Base-by-base conservation (phyloP, 2,797 vertebrate genomes). In the Gambelia wislizenii region DNA sequence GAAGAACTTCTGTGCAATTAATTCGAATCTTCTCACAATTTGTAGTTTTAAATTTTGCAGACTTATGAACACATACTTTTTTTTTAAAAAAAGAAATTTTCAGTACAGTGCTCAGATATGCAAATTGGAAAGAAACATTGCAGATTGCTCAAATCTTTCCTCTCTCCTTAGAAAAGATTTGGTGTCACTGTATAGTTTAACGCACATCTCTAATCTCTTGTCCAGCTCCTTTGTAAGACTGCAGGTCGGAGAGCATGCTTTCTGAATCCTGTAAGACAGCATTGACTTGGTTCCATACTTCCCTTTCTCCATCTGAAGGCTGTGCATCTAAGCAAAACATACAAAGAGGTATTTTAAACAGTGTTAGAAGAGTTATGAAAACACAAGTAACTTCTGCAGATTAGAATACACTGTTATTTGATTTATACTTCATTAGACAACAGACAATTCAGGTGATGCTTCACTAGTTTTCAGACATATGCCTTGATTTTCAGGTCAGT, bases 221-320 rank as follows among this genome's bases (percentile, higher is more conserved):
- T 76, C 99, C 99, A 0, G 99, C 99, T 94, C 99, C 99, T 95
- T 99, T 99, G 97, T 99, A 99, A 1, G 98, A 98, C 96, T 99
- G 99, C 85, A 99, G 97, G 92, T 98, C 98, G 7, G 96, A 93
- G 69, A 99, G 98, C 96, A 99, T 99, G 95, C 97, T 99, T 97
- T 99, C 99, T 0, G 99, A 99, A 92, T 99, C 99, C 96, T 98
- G 98, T 33, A 99, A 98, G 88, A 99, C 99, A 0, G 98, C 97
- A 88, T 98, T 99, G 96, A 99, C 98, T 96, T 99, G 98, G 97
- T 99, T 99, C 99, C 99, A 99, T 83, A 99, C 98, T 16, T 99
- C 98, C 36, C 98, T 96, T 96, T 99, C 99, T 89, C 98, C 98
- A 77, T 99, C 99, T 16, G 99, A 99, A 27, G 99, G 98, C 96